These are phyloP conservation scores for Ernsta delagoae DNA, from an alignment of 2,888 invertebrate species.

Conservation along the genomic window DNA sequence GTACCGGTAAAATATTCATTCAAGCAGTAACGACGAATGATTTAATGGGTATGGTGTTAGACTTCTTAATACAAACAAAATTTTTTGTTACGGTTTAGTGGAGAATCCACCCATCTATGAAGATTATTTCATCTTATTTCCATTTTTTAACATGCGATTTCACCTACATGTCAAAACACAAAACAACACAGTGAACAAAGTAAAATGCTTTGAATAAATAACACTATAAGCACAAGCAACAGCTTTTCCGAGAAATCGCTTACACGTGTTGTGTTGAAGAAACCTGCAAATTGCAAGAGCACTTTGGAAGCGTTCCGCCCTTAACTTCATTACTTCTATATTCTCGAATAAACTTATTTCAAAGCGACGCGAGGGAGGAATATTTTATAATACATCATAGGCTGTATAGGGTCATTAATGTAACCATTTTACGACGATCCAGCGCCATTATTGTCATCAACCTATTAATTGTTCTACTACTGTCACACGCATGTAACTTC, in stretches of 20 bases:
- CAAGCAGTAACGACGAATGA: no score
- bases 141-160: background rate
- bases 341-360: slow-evolving; percentile 17
- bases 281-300: slow-evolving; percentile 19
- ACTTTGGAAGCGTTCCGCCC: slow-evolving; percentile 5
- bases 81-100: no score
- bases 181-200: background rate
- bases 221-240: slow-evolving; percentile 6
- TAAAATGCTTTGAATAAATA: slow-evolving; percentile 6
- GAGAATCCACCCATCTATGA: no score
- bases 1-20: no score
- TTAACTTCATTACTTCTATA: slow-evolving; percentile 15
- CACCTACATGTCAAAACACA: background rate
- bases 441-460: no score
- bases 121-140: no score
- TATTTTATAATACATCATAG: background rate
- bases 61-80: no score
- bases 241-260: slow-evolving; percentile 10
- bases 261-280: slow-evolving; percentile 21
- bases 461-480: no score
- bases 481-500: no score
- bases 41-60: no score
- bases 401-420: background rate
- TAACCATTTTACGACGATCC: background rate
- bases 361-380: background rate